Conservation (phyloP, 2,888 invertebrate genomes). For the Autographa pulchrina region DNA sequence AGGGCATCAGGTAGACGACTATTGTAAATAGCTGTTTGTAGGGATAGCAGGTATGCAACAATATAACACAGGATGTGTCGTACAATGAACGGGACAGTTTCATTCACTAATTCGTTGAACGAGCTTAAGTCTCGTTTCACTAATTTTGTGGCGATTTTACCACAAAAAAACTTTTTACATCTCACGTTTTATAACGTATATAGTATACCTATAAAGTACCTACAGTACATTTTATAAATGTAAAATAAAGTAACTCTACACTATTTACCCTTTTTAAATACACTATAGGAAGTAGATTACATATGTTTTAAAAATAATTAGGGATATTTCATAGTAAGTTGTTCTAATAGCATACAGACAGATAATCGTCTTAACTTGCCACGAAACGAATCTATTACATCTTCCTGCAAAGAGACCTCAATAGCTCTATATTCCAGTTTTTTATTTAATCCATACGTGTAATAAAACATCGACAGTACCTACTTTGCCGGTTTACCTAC, state of each 20-base stretch:
- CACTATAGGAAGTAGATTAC: too few relatives aligned
- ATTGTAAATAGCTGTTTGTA: conserved; percentile 79
- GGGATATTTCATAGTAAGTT: too few relatives aligned
- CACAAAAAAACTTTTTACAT: conserved; percentile 28
- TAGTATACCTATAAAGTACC: too few relatives aligned
- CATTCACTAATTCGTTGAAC: conserved; percentile 62
- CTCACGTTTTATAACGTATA: too few relatives aligned
- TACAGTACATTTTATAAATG: too few relatives aligned
- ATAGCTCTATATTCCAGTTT: neutral
- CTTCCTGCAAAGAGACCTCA: neutral
- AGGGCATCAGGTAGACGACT: conserved; percentile 82
- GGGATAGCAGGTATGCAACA: conserved; percentile 76
- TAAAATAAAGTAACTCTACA: too few relatives aligned
- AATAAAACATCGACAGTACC: too few relatives aligned
- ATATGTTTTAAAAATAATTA: too few relatives aligned
- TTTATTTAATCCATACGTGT: neutral
- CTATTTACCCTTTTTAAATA: too few relatives aligned
- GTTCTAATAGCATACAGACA: neutral
- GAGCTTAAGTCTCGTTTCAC: conserved; percentile 31
- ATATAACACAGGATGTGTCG: conserved; percentile 84
- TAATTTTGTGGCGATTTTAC: conserved; percentile 44
- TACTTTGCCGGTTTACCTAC: too few relatives aligned
- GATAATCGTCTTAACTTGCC: neutral
- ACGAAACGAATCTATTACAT: neutral
- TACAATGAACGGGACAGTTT: conserved; percentile 67